Conservation (phyloP, 2,888 invertebrate genomes). For the Proisotoma minuta region DNA sequence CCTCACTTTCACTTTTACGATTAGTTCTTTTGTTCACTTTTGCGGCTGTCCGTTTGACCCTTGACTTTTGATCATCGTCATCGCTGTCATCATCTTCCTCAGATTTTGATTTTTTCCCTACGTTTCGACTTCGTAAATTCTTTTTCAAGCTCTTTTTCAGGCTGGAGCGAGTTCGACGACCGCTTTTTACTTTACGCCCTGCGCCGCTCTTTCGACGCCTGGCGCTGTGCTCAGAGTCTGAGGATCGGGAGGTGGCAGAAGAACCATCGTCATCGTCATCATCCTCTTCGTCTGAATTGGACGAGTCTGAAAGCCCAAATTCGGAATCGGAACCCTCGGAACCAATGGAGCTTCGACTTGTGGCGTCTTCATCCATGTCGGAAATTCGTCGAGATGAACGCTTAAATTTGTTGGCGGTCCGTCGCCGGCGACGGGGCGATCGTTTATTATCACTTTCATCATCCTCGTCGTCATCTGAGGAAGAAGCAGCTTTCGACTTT, state of each 20-base stretch:
- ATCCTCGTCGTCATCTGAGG: constrained; percentile 11
- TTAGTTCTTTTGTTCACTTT: too few relatives aligned
- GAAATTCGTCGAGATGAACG: background rate
- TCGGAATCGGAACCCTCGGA: constrained; percentile 28
- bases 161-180: constrained; percentile 20
- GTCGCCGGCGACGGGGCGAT: background rate
- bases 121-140: constrained; percentile 17
- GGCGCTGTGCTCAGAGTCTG: background rate
- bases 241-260: constrained; percentile 17
- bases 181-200: background rate
- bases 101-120: background rate
- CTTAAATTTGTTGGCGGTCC: background rate
- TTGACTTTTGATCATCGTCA: constrained; percentile 51
- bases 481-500: background rate
- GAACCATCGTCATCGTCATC: constrained; percentile 20
- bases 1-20: constrained; percentile 46
- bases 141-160: constrained; percentile 23
- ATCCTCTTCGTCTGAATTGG: constrained; percentile 21
- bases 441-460: too few relatives aligned
- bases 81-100: background rate
- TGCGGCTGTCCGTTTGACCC: constrained; percentile 39
- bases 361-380: constrained; percentile 42
- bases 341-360: constrained; percentile 36
- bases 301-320: constrained; percentile 27
- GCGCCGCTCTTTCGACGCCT: background rate